Percentiles rank a stretch among this genome's conserved stretches.
These are phyloP conservation scores for Hydraecia micacea DNA, from an alignment of 2,888 invertebrate genomes.

Conservation along the genomic window DNA sequence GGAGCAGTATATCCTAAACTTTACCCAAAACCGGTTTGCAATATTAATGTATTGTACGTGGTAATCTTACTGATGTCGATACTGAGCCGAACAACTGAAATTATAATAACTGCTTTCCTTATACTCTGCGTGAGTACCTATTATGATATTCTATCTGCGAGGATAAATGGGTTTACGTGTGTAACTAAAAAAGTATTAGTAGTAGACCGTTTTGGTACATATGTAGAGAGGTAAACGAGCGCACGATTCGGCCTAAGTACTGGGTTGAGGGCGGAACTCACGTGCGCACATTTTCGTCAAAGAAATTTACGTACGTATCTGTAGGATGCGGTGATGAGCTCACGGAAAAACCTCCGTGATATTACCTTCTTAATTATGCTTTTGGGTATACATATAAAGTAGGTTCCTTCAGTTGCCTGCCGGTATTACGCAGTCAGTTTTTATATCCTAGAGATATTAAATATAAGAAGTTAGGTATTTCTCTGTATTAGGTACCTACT, in stretches of 20 bases:
- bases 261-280: conserved; percentile 44
- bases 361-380: conserved; percentile 61
- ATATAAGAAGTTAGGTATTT: neutral
- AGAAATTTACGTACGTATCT: conserved; percentile 59
- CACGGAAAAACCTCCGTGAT: conserved; percentile 52
- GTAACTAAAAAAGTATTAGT: conserved; percentile 52
- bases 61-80: conserved; percentile 82
- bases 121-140: conserved; percentile 49
- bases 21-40: conserved; percentile 85
- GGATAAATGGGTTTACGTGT: conserved; percentile 53
- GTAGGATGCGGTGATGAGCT: conserved; percentile 50
- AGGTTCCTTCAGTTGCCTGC: conserved; percentile 29
- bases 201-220: conserved; percentile 21
- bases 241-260: conserved; percentile 54
- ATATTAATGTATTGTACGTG: conserved; percentile 87
- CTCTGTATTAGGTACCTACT: neutral
- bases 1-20: conserved; percentile 84
- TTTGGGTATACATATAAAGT: conserved; percentile 53
- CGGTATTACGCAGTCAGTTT: conserved; percentile 34
- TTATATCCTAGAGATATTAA: conserved; percentile 10
- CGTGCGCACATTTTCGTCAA: conserved; percentile 59
- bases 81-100: conserved; percentile 72
- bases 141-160: conserved; percentile 55
- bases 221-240: conserved; percentile 37
- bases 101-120: conserved; percentile 71